Base-by-base conservation (phyloP, 2,888 invertebrate species). In the Apeira syringaria region DNA sequence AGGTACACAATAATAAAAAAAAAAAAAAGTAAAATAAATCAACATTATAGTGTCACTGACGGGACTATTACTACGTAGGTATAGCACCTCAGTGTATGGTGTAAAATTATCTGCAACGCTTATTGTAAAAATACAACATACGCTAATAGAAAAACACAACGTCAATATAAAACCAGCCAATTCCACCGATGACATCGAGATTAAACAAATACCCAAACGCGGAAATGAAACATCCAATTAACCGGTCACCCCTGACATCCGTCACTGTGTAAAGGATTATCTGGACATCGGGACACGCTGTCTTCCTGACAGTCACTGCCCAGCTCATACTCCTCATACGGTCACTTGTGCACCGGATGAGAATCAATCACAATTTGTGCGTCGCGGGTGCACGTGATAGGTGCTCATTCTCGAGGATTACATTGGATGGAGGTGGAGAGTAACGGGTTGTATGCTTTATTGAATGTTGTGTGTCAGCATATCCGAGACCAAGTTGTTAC, bases 291-390 rank as follows among this genome's bases (percentile, higher is more conserved):
- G 33, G 25, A 28, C 40, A 38, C 8, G 3, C 41, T 43, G 41
- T 17, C 40, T 22, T 35, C 6, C 22, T 22, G 24, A 24, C 24
- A 24, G 9, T 5, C 2, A 24, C 9, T 24, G 15, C 9, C 3
- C 24, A 9, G 24, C n/a, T n/a, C n/a, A 8, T 2, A 24, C 24
- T 24, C 48, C 44, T 33, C 37, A 24, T 24, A 12, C 25, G 34
- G 18, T 31, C 10, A 34, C 11, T 20, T 15, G 27, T 25, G 31
- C 29, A 25, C 47, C 39, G 50, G 53, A 53, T 36, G 46, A 32
- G 37, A 26, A 48, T 56, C 53, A 26, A 45, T 56, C 53, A 45
- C 49, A 40, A 49, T 53, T 36, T 43, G 40, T 40, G 42, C 40
- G 29, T 9, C 28, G 32, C 17, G 29, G 20, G 18, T 11, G 38